phyloP scores from a whole-genome alignment of 1,140 invertebrate genomes.

The Drosophila ironensis region DNA sequence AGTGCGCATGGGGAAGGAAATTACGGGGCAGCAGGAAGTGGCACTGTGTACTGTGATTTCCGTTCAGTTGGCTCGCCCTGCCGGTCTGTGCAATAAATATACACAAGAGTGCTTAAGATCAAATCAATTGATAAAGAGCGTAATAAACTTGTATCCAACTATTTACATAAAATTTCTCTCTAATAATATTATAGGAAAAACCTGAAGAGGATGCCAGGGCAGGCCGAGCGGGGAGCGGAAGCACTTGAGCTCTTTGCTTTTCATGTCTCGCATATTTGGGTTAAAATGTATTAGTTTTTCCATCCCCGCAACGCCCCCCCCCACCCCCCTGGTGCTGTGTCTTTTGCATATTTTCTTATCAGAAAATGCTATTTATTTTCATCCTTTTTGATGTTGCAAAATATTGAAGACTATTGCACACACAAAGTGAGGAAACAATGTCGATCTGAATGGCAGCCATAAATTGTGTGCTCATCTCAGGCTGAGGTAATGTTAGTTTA shows the following conservation, averaged over 20 bases:
- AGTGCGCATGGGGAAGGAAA: slow-evolving; percentile 26
- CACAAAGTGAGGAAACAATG: slow-evolving; percentile 23
- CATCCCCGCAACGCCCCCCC: neutral
- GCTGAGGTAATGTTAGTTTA: slow-evolving; percentile 6
- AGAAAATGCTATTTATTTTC: slow-evolving; percentile 66
- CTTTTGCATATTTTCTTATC: slow-evolving; percentile 60
- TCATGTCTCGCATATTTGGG: slow-evolving; percentile 42
- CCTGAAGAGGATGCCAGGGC: slow-evolving; percentile 29
- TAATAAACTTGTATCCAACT: slow-evolving; percentile 76
- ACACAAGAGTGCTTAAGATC: slow-evolving; percentile 74
- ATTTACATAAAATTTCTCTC: slow-evolving; percentile 62
- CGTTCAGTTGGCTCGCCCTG: slow-evolving; percentile 54
- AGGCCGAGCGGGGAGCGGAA: slow-evolving; percentile 2
- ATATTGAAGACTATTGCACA: slow-evolving; percentile 29
- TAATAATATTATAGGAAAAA: slow-evolving; percentile 64
- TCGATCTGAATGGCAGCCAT: slow-evolving; percentile 24
- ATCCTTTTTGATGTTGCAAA: slow-evolving; percentile 63
- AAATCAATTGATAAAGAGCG: slow-evolving; percentile 79
- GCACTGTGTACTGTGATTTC: slow-evolving; percentile 65
- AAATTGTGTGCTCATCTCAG: slow-evolving; percentile 21
- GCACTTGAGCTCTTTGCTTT: slow-evolving; percentile 48
- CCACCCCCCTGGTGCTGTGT: neutral
- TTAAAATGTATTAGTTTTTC: slow-evolving; percentile 44
- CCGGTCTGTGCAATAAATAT: slow-evolving; percentile 68
- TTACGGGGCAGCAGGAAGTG: slow-evolving; percentile 52